Evolutionary conservation across 2,888 invertebrate species (phyloP).

Genomic region (Adelphocoris suturalis): DNA sequence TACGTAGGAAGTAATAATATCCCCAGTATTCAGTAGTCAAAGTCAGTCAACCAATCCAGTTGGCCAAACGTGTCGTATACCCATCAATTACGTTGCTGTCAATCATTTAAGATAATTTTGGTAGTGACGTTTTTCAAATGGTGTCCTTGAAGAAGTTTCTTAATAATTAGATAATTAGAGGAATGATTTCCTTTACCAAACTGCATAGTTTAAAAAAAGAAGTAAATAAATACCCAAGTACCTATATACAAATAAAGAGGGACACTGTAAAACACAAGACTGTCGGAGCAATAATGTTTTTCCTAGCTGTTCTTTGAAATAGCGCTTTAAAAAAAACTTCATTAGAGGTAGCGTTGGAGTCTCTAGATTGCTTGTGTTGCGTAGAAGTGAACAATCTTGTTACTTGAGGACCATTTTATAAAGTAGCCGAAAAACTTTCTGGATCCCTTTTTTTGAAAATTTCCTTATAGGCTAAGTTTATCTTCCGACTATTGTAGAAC

Average conservation of each 20-base stretch:
- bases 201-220: too few relatives aligned
- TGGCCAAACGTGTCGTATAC: background rate
- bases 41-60: background rate
- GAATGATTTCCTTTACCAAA: too few relatives aligned
- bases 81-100: conserved; percentile 52
- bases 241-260: background rate
- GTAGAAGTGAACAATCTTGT: conserved; percentile 17
- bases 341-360: conserved; percentile 27
- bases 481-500: background rate
- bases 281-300: conserved; percentile 63
- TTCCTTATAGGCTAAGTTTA: background rate
- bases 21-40: conserved; percentile 59
- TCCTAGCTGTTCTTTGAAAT: conserved; percentile 34
- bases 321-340: conserved; percentile 28
- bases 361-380: conserved; percentile 13
- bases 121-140: background rate
- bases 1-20: conserved; percentile 43
- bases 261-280: conserved; percentile 40
- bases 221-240: too few relatives aligned
- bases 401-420: conserved; percentile 60
- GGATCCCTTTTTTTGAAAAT: background rate
- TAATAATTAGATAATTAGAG: background rate
- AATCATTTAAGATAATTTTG: conserved; percentile 53
- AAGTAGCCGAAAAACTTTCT: background rate
- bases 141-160: background rate